Evolutionary conservation across 2,888 invertebrate genomes (phyloP), one percentile per base, ranked within the genome.

Genomic region (Enoplolaimus lenunculus): DNA sequence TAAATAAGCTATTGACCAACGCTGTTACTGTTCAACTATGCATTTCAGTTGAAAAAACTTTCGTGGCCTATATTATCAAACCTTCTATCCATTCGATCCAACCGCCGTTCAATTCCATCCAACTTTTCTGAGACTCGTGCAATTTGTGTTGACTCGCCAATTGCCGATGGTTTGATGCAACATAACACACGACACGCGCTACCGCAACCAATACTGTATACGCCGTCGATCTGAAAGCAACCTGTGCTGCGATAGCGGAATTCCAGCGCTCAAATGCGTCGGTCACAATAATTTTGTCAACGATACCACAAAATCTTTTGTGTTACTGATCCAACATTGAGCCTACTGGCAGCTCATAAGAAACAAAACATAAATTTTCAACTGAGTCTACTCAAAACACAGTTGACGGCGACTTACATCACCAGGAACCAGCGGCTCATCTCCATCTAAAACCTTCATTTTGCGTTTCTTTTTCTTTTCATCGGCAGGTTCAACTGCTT

Each of bases 81-180:
- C 60, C 68, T 3, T 64, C 76, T 73, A 68, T 79, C 79, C n/a
- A 79, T 64, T 30, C 75, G 72, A 1, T 79, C 79, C 69, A 79
- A 57, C 65, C 77, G 77, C 57, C 73, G 71, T n/a, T 71, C 71
- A 57, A 79, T 74, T n/a, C 77, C 75, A 60, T 74, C 74, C 33
- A 79, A 66, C 60, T 77, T 76, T 70, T 78, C 77, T 68, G 75
- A 75, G 31, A 79, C 34, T 34, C 70, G 68, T 69, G 72, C 73
- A 59, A 77, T 73, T 60, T 73, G 73, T 7, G 76, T 75, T 2
- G 74, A 74, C 1, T 68, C 45, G 33, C 69, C 72, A 33, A 71
- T 66, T 3, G 60, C 57, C 28, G 70, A 67, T 16, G 76, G 77
- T 60, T 74, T 72, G 26, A 77, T 71, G 71, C 79, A 79, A 71